Percentiles rank a stretch among this genome's conserved stretches.
Conservation (phyloP, 1,140 invertebrate genomes). For the Druon quercuslanigerum region DNA sequence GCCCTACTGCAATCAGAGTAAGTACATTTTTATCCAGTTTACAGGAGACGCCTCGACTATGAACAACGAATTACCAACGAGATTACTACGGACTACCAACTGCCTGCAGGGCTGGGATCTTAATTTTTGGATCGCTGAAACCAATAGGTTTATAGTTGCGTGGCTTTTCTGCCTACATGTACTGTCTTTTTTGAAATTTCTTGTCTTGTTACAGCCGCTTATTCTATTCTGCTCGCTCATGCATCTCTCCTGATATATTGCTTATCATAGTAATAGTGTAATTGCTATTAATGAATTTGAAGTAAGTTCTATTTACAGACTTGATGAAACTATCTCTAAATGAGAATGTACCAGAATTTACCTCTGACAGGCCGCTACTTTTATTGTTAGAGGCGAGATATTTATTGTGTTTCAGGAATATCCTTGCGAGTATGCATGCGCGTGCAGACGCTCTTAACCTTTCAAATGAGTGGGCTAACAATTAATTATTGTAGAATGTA, state of each 20-base stretch:
- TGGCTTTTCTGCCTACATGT: background rate
- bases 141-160: background rate
- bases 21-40: conserved; percentile 69
- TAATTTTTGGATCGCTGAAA: conserved; percentile 15
- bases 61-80: conserved; percentile 43
- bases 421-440: background rate
- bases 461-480: conserved; percentile 8
- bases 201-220: conserved; percentile 4
- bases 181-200: background rate
- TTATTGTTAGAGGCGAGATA: background rate
- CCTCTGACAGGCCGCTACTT: no score
- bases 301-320: no score
- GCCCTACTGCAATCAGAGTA: conserved; percentile 86
- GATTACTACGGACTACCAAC: conserved; percentile 41
- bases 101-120: conserved; percentile 37
- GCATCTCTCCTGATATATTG: background rate
- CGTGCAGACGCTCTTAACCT: background rate
- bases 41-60: conserved; percentile 44
- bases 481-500: background rate
- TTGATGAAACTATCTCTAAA: no score
- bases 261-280: no score
- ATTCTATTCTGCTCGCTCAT: conserved; percentile 2
- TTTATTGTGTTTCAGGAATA: background rate
- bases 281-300: no score
- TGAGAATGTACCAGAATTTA: no score